phyloP scores from a whole-genome alignment of 2,797 vertebrate species.

The Trachops cirrhosus region DNA sequence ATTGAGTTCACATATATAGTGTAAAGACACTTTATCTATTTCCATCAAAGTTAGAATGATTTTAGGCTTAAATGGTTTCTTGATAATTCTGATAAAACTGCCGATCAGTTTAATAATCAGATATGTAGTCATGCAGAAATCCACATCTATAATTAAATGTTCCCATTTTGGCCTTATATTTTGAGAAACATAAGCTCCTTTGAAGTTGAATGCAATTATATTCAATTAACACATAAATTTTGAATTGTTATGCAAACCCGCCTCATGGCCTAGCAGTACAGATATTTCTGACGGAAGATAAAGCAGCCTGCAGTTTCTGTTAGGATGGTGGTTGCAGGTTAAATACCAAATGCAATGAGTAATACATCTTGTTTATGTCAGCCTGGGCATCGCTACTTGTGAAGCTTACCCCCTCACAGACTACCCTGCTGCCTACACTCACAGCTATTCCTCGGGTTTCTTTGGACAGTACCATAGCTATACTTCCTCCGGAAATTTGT shows the following conservation, averaged over 20 bases:
- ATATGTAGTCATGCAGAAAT: neutral
- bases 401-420: neutral
- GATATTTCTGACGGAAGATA: neutral
- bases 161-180: neutral
- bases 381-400: neutral
- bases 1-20: neutral
- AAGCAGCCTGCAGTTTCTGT: neutral
- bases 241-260: neutral
- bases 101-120: neutral
- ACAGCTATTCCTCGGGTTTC: neutral
- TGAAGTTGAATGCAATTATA: neutral
- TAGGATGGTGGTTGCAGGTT: neutral
- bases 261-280: neutral
- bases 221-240: neutral
- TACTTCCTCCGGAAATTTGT: neutral
- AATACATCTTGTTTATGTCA: neutral
- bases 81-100: neutral
- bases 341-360: neutral
- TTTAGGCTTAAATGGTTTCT: neutral
- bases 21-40: neutral
- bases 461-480: neutral
- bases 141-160: neutral
- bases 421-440: neutral
- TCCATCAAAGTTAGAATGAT: neutral
- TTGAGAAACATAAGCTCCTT: neutral